Evolutionary conservation across 2,113 vertebrate species (phyloP).

Genomic region (Macquaria ambigua): DNA sequence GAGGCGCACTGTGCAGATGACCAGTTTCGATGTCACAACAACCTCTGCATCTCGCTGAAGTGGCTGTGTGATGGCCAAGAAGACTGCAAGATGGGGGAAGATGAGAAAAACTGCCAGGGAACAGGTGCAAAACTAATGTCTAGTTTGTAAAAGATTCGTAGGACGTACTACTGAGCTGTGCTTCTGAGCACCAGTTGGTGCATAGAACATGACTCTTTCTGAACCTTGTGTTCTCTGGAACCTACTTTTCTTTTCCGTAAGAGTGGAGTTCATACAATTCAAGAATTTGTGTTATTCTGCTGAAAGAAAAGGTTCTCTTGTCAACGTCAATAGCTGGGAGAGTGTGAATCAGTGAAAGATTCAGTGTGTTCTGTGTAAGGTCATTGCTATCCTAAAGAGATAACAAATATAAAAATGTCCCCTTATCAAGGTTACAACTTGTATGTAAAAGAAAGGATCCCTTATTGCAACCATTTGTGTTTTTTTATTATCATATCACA

Average conservation of each 20-base stretch:
- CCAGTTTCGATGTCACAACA: slow-evolving; percentile 95
- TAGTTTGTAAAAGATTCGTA: not conserved
- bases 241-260: not conserved
- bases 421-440: not conserved
- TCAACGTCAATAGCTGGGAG: not conserved
- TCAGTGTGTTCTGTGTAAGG: not conserved
- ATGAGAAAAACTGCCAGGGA: slow-evolving; percentile 93
- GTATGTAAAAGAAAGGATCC: not conserved
- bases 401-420: not conserved
- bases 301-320: not conserved
- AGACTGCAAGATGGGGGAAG: slow-evolving; percentile 96
- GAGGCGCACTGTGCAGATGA: slow-evolving; percentile 92
- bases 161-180: not conserved
- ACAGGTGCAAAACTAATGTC: slow-evolving; percentile 72
- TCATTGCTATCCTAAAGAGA: not conserved
- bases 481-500: not conserved
- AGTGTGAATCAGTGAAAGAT: not conserved
- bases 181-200: not conserved
- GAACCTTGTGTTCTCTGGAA: not conserved
- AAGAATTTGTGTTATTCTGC: not conserved
- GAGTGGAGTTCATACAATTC: not conserved
- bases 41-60: slow-evolving; percentile 93
- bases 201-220: not conserved
- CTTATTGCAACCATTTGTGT: not conserved
- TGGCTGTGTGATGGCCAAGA: slow-evolving; percentile 97